Base-by-base conservation (phyloP, 2,797 vertebrate genomes). In the Sebastes glaucus region DNA sequence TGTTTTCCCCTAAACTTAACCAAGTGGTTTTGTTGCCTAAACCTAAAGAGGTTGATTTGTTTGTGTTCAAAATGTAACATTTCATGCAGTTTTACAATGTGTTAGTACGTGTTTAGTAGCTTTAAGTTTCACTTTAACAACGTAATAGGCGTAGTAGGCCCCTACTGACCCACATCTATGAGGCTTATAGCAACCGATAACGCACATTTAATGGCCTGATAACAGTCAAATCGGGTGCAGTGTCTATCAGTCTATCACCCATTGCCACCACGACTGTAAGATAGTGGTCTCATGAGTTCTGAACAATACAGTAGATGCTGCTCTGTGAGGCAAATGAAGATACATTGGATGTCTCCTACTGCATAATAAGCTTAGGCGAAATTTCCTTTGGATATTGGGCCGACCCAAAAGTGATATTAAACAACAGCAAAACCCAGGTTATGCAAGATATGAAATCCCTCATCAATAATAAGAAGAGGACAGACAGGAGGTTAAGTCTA, bases 401-500 rank as follows among this genome's bases (percentile, higher is more conserved):
- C 0, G 11, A 74, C 7, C 30, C 32, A 61, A 49, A n/a, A 59
- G 33, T 77, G 6, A 76, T 28, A 77, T 28, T 20, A 32, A 76
- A 76, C 56, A 77, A 76, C 53, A 65, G 60, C n/a, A 74, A 78
- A 69, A 14, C 30, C 42, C 28, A 59, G 14, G 73, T 64, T 60
- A 74, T 16, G 16, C 65, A 67, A 72, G 53, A 63, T 42, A 67
- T 78, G 64, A 74, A 85, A 75, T 65, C 18, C 20, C 32, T 53
- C 38, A 59, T 70, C 56, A 59, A 73, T 74, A 80, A 57, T 23
- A 79, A 71, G 13, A 18, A 27, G 65, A 80, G 74, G 57, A 83
- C 56, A 71, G 56, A 52, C 25, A 22, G 30, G 28, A 83, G 64
- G 79, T 73, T 70, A 74, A 52, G 27, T 76, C 27, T 11, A 74